A percentile compares a stretch with the other conserved stretches of the same genome.
phyloP scores from a whole-genome alignment of 2,113 vertebrate species.

The Herpetotheres cachinnans region DNA sequence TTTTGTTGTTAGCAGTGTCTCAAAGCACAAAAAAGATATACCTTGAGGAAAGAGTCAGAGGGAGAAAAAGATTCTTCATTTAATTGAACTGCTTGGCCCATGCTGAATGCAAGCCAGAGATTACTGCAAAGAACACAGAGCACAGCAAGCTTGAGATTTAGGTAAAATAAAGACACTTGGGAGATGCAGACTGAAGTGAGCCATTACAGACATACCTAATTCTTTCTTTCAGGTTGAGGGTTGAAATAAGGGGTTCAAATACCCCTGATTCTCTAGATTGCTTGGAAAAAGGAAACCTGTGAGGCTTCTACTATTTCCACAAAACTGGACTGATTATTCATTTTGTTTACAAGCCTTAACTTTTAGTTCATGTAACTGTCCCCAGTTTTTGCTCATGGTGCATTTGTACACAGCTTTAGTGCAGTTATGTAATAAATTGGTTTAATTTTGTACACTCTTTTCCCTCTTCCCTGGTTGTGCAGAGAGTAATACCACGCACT shows the following conservation, averaged over 20 bases:
- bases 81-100: not conserved
- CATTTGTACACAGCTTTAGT: not conserved
- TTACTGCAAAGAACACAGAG: not conserved
- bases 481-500: not conserved
- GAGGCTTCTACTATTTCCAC: not conserved
- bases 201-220: not conserved
- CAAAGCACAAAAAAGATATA: not conserved
- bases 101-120: not conserved
- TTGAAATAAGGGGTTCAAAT: not conserved
- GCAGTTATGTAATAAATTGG: not conserved
- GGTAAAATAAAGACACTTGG: not conserved
- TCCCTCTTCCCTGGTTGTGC: not conserved
- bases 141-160: not conserved
- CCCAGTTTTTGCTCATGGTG: not conserved
- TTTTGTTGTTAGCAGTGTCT: not conserved
- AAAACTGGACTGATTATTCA: not conserved
- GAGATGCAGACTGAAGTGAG: not conserved
- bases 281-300: not conserved
- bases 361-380: not conserved
- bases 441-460: not conserved
- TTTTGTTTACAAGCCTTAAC: not conserved
- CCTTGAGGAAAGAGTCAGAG: not conserved
- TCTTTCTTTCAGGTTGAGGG: not conserved
- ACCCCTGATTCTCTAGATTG: not conserved
- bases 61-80: not conserved